phyloP scores from a whole-genome alignment of 2,113 vertebrate genomes.

The Odocoileus virginianus region DNA sequence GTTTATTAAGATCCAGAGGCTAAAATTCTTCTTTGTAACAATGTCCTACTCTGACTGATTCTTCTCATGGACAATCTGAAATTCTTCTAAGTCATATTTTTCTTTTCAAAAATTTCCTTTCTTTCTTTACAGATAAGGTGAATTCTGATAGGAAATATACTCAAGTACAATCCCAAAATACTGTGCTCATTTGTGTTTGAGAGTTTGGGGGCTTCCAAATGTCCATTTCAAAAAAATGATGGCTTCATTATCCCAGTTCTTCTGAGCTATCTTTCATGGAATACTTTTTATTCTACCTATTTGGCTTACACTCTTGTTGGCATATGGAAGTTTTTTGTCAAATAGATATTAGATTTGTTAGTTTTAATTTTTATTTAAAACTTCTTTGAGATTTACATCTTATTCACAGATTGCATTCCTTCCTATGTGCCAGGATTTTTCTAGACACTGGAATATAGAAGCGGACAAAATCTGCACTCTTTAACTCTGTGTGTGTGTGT shows the following conservation, averaged over 20 bases:
- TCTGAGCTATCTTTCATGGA: neutral
- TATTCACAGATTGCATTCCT: neutral
- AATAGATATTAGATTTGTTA: neutral
- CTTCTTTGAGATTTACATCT: neutral
- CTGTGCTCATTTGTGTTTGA: neutral
- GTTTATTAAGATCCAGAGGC: neutral
- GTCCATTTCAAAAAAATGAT: neutral
- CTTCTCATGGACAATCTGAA: neutral
- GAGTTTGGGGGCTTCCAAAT: neutral
- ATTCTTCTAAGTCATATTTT: neutral
- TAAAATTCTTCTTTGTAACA: neutral
- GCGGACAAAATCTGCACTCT: neutral
- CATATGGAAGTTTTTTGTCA: neutral
- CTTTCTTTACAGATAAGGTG: neutral
- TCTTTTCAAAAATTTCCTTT: neutral
- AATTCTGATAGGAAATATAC: neutral
- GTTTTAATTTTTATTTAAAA: neutral
- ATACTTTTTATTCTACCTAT: neutral
- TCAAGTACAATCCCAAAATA: neutral
- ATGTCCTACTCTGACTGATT: neutral
- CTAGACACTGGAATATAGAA: neutral
- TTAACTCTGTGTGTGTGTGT: neutral
- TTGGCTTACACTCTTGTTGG: neutral
- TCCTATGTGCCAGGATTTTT: neutral
- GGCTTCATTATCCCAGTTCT: neutral